Evolutionary conservation across 2,888 invertebrate genomes (phyloP), one percentile per base, ranked within the genome.

Genomic region (Chorisops tibialis): DNA sequence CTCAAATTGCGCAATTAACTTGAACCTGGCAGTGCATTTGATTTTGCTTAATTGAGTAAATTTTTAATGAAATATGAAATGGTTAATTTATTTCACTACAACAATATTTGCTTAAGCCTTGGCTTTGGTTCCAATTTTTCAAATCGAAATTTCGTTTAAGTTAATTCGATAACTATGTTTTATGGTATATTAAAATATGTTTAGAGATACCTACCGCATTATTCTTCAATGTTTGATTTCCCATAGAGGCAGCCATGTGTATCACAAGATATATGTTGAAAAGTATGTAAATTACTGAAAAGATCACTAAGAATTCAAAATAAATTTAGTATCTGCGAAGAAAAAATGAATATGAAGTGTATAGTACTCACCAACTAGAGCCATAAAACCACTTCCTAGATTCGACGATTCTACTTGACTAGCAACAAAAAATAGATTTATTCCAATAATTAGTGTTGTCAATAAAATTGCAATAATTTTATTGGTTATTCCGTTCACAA

Each of bases 381-480:
- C 72, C 71, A 85, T 74, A 58, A 80, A 69, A 43, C 73, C 77
- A 73, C 79, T 80, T 37, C 76, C 67, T 14, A 81, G 69, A 5
- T 83, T 68, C 1, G 76, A 71, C 5, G 77, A 71, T 21, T 80
- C 73, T 1, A 88, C 82, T 66, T 84, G 85, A 58, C 81, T 81
- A 16, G 83, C 77, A 11, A 92, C 89, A 74, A 92, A 91, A 74
- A 85, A 91, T 64, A 91, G 81, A 75, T 93, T 93, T 69, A 93
- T 91, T 4, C 76, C 79, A 70, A 93, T 89, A 4, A 93, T 89
- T 41, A 87, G 73, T 6, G 86, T 71, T 11, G 89, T 87, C 30
- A 93, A 76, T 3, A 84, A 59, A 19, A 87, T 83, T 0, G 91
- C 82, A 30, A 88, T 78, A 19, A 87, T 76, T 79, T 87, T 88